phyloP scores from a whole-genome alignment of 2,888 invertebrate species.

The Aleiodes alternator region DNA sequence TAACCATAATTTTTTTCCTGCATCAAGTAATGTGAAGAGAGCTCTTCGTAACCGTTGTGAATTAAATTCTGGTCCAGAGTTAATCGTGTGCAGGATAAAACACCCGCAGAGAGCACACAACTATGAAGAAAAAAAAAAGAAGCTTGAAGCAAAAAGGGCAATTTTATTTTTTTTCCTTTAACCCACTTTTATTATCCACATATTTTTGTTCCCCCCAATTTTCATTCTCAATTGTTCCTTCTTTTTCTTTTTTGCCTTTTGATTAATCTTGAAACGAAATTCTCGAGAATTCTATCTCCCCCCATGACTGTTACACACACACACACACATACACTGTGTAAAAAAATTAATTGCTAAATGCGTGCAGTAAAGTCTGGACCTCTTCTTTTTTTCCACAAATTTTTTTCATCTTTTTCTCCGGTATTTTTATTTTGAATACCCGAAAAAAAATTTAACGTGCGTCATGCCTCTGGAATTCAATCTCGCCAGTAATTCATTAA shows the following conservation, averaged over 20 bases:
- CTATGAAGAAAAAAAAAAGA: not conserved
- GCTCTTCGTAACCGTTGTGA: slow-evolving; percentile 4
- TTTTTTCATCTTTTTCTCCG: not conserved
- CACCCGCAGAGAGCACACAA: not conserved
- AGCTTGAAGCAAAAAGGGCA: too few relatives aligned
- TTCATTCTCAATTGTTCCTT: slow-evolving; percentile 14
- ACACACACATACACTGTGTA: not conserved
- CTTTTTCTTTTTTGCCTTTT: not conserved
- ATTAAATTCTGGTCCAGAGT: slow-evolving; percentile 24
- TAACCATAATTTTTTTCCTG: slow-evolving; percentile 2
- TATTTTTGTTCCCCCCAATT: not conserved
- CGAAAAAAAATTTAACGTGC: slow-evolving; percentile 12
- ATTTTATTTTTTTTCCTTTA: not conserved
- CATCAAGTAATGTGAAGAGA: not conserved
- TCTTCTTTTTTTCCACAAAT: not conserved
- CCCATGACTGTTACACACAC: not conserved
- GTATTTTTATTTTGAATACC: slow-evolving; percentile 32
- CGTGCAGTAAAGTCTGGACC: slow-evolving; percentile 18
- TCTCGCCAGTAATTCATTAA: slow-evolving; percentile 9
- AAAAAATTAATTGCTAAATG: slow-evolving; percentile 33
- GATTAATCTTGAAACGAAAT: not conserved
- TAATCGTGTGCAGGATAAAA: slow-evolving; percentile 21
- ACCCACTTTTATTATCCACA: not conserved
- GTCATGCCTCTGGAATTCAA: slow-evolving; percentile 17
- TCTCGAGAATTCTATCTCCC: not conserved